Base-by-base conservation (phyloP, 2,113 vertebrate genomes). In the Varanus salvator region DNA sequence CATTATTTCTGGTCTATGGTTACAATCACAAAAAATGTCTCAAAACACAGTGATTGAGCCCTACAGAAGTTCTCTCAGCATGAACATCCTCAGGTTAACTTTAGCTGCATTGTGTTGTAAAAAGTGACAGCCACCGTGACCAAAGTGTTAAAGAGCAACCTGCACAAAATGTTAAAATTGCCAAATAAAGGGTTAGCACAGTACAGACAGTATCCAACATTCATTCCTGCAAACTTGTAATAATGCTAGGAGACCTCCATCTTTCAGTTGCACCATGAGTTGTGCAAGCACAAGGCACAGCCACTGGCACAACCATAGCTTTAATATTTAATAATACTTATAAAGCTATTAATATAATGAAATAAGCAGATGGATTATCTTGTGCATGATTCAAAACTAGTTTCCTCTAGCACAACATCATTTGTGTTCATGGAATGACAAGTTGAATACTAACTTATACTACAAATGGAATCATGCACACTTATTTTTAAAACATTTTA, bases 381-480 rank as follows among this genome's bases (percentile, higher is more conserved):
- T 64, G 19, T 5, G 60, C 60, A 60, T 60, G 21, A 19, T 64
- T 64, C 21, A 4, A 5, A 64, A 64, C 60, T 64, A 19, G 17
- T 64, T 64, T 64, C 17, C 17, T 3, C 60, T 64, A 64, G 19
- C 17, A 64, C 57, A 57, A 6, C 57, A 60, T 60, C 57, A 60
- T 14, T 60, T 11, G 57, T 60, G 57, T 15, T 12, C 11, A 57
- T 9, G 12, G 54, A 57, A 60, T 60, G 27, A 25, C 6, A 50
- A 44, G 5, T 64, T 64, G 5, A 15, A 64, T 64, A 64, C 19
- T 64, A 19, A 3, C n/a, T 7, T 29, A 57, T 72, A 12, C 27
- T 88, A 34, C 74, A 31, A 88, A 77, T 23, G 8, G 31, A 15
- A 80, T 80, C 76, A 69, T 87, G 86, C 64, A 71, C n/a, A 71